Evolutionary conservation across 2,797 vertebrate species (phyloP), one percentile per base, ranked within the genome.

Genomic region (Sylvia borin): DNA sequence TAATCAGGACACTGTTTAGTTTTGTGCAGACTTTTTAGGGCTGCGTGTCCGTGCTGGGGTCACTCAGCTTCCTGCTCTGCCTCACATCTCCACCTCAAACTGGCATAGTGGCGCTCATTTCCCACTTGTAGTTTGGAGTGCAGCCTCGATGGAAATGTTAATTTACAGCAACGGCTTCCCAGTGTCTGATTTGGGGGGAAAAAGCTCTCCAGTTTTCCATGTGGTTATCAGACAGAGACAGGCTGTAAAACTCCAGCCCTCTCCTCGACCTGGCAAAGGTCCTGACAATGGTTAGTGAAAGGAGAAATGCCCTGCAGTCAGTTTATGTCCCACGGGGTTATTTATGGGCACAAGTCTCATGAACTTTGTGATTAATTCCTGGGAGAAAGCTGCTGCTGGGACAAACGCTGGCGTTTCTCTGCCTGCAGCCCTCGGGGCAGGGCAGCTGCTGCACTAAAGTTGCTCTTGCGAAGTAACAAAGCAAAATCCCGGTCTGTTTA

Each of bases 351-450:
- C 12, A 20, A 77, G 32, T 9, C 5, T 21, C 80, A 57, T 72
- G 31, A 85, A 57, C 13, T 64, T 9, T 27, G 65, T 36, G 57
- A 26, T 58, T 27, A 54, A 77, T 91, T 53, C 25, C 73, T 29
- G 18, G 40, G 64, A 68, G 47, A 58, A 91, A 92, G 42, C 31
- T 12, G 2, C 54, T 9, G 34, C 0, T 27, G 54, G 55, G 48
- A 16, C 14, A 1, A 10, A 11, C 4, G 0, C 5, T 3, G 38
- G 2, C 4, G 32, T 27, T 70, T 10, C 71, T 72, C 32, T 58
- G 67, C 42, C 86, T 53, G 36, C 72, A 61, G 54, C 53, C 36
- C 50, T 53, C 26, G 7, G 51, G 83, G 16, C 64, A 80, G 45
- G 32, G 62, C 40, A 18, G 34, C 47, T 48, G 62, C 77, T 48